Evolutionary conservation across 2,888 invertebrate species (phyloP).

Genomic region (Conistra vaccinii): DNA sequence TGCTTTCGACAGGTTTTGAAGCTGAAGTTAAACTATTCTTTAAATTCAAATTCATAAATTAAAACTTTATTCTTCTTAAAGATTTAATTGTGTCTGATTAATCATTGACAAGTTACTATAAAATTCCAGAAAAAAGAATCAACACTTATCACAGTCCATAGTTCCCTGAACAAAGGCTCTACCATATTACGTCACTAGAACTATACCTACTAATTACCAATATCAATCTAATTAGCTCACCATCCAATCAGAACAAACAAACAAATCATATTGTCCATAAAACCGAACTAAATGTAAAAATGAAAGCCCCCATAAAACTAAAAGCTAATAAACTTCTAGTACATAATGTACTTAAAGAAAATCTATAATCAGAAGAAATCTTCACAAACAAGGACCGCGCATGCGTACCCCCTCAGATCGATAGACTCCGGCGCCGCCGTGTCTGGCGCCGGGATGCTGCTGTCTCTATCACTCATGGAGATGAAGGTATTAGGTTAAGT

Average conservation of each 20-base stretch:
- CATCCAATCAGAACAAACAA: slow-evolving; percentile 28
- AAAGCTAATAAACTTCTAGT: slow-evolving; percentile 59
- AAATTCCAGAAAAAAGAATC: neutral
- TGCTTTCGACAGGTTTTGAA: neutral
- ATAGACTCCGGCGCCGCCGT: slow-evolving; percentile 87
- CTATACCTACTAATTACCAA: neutral
- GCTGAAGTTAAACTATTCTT: neutral
- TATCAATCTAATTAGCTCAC: slow-evolving; percentile 6
- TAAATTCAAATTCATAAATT: neutral
- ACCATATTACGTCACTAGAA: neutral
- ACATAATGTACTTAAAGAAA: slow-evolving; percentile 64
- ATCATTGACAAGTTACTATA: too few relatives aligned
- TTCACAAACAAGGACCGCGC: slow-evolving; percentile 82
- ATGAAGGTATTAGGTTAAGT: slow-evolving; percentile 21
- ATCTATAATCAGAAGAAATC: slow-evolving; percentile 79
- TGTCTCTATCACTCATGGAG: slow-evolving; percentile 30
- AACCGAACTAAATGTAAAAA: slow-evolving; percentile 36
- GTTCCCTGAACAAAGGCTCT: neutral
- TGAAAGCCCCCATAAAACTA: slow-evolving; percentile 60
- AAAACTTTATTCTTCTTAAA: neutral
- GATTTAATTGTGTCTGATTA: neutral
- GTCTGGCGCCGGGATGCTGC: slow-evolving; percentile 80
- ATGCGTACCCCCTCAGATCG: slow-evolving; percentile 79
- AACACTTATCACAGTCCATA: neutral
- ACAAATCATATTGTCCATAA: slow-evolving; percentile 33